Conservation (phyloP, 2,797 vertebrate species). For the Discoglossus pictus region DNA sequence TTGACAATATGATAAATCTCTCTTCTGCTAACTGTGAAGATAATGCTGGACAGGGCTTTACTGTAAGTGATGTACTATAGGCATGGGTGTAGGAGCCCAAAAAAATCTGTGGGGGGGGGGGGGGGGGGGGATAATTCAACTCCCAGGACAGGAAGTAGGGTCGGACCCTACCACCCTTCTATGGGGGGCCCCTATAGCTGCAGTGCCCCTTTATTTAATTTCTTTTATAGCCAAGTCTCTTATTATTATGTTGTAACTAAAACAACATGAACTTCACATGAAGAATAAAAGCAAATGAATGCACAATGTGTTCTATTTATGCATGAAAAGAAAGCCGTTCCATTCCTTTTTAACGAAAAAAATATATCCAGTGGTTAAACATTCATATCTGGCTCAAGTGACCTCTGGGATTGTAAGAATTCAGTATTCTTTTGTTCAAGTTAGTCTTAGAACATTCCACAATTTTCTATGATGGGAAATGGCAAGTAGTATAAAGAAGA, state of each 20-base stretch:
- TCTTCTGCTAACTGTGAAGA: too few species aligned
- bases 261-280: slow-evolving; percentile 15
- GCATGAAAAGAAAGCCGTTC: slow-evolving; percentile 8
- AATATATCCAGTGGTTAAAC: slow-evolving; percentile 5
- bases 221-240: slow-evolving; percentile 22
- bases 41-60: too few species aligned
- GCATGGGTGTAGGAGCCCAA: too few species aligned
- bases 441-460: neutral
- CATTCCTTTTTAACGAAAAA: too few species aligned
- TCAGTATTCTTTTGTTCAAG: neutral
- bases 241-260: slow-evolving; percentile 27
- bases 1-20: too few species aligned
- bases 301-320: neutral
- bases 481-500: neutral
- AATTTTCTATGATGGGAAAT: accelerated
- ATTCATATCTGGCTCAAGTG: slow-evolving; percentile 5
- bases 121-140: too few species aligned
- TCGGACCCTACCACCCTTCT: too few species aligned
- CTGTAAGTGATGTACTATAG: too few species aligned
- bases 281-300: slow-evolving; percentile 9
- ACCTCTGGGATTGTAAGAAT: neutral
- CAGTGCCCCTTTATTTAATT: slow-evolving; percentile 5
- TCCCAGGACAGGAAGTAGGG: too few species aligned
- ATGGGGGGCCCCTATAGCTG: too few species aligned
- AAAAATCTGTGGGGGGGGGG: too few species aligned